These are phyloP conservation scores for Circaetus gallicus DNA, from an alignment of 2,113 vertebrate genomes.

Conservation along the genomic window DNA sequence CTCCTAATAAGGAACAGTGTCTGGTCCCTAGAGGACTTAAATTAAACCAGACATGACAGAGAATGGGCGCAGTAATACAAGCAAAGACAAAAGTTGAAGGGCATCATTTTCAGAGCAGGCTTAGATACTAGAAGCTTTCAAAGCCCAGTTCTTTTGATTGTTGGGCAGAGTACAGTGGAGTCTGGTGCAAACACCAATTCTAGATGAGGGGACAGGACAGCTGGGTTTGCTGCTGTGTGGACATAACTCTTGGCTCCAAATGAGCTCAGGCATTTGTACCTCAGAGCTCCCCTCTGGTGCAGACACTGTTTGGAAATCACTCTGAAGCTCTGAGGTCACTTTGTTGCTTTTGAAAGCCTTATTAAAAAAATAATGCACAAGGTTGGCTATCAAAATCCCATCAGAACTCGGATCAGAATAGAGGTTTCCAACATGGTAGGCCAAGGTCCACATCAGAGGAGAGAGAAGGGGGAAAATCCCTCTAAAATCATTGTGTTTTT, in stretches of 20 bases:
- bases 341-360: not conserved
- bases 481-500: not conserved
- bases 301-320: not conserved
- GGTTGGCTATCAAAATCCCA: not conserved
- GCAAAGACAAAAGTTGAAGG: not conserved
- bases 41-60: not conserved
- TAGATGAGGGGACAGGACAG: not conserved
- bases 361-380: not conserved
- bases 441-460: not conserved
- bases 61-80: not conserved
- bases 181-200: not conserved
- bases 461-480: not conserved
- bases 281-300: not conserved
- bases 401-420: not conserved
- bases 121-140: not conserved
- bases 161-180: not conserved
- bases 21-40: not conserved
- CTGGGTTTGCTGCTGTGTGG: not conserved
- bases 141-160: not conserved
- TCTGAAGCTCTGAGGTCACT: not conserved
- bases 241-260: not conserved
- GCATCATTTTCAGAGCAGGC: not conserved
- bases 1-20: not conserved
- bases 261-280: not conserved
- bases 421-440: not conserved